Conservation (phyloP, 2,888 invertebrate species). For the Griposia aprilina region DNA sequence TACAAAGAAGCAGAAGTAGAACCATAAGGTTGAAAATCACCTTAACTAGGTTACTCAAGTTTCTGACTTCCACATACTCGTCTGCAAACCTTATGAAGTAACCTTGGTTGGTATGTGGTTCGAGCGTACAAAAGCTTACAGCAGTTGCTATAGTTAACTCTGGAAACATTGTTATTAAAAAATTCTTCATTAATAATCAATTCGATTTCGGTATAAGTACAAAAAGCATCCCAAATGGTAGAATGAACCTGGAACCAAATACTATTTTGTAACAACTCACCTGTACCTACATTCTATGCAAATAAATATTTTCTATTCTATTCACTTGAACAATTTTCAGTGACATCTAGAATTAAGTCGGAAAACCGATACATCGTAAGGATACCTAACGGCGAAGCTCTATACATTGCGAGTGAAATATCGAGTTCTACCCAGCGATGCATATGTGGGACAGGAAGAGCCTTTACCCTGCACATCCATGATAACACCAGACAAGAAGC, state of each 20-base stretch:
- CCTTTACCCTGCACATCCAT: conserved; percentile 94
- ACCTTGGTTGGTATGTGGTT: not conserved
- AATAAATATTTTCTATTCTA: too few relatives aligned
- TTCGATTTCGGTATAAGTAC: too few relatives aligned
- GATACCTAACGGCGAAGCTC: conserved; percentile 93
- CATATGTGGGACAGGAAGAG: conserved; percentile 93
- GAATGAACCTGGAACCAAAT: too few relatives aligned
- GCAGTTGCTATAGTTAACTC: not conserved
- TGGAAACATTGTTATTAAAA: too few relatives aligned
- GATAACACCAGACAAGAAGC: conserved; percentile 96
- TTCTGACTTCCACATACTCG: not conserved
- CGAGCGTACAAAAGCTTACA: not conserved
- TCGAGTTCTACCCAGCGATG: conserved; percentile 92
- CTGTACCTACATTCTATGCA: too few relatives aligned
- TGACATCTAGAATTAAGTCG: conserved; percentile 91
- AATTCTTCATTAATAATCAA: too few relatives aligned
- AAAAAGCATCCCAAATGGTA: too few relatives aligned
- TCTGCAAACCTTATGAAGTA: not conserved
- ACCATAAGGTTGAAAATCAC: not conserved
- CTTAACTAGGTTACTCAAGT: not conserved
- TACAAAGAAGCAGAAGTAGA: not conserved
- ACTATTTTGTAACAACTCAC: too few relatives aligned
- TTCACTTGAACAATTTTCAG: conserved; percentile 76
- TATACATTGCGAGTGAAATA: conserved; percentile 94
- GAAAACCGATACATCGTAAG: conserved; percentile 94